A percentile compares a stretch with the other conserved stretches of the same genome.
phyloP scores from a whole-genome alignment of 2,888 invertebrate genomes.

The Euplagia quadripunctaria region DNA sequence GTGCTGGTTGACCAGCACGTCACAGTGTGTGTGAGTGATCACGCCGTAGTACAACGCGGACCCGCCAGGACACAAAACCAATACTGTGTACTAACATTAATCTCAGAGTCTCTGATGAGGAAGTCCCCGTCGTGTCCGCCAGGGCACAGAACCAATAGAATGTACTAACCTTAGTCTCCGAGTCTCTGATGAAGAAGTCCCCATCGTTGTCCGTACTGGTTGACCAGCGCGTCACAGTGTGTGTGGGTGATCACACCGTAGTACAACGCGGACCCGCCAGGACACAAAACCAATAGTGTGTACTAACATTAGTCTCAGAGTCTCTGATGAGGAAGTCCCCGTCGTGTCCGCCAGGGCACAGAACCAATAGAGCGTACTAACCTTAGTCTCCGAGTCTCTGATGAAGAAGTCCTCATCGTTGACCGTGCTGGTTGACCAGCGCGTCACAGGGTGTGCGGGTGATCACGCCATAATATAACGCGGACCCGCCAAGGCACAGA shows the following conservation, averaged over 20 bases:
- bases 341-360: constrained; percentile 90
- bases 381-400: constrained; percentile 99
- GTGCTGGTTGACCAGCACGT: constrained; percentile 97
- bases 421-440: constrained; percentile 97
- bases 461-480: constrained; percentile 99
- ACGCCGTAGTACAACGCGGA: constrained; percentile 99
- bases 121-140: no score
- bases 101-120: no score
- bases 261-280: no score
- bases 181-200: no score
- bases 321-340: constrained; percentile 99
- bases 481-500: constrained; percentile 64
- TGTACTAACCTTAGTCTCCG: no score
- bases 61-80: no score
- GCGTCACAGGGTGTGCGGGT: constrained; percentile 98
- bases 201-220: no score
- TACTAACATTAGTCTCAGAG: constrained; percentile 99
- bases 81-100: no score
- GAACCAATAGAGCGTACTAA: constrained; percentile 83
- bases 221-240: no score
- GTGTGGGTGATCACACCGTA: no score
- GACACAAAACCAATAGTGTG: not conserved
- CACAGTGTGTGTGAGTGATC: constrained; percentile 98
- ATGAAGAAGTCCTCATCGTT: constrained; percentile 99
- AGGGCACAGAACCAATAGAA: no score